phyloP scores from a whole-genome alignment of 2,113 vertebrate genomes.

The Plectropomus leopardus region DNA sequence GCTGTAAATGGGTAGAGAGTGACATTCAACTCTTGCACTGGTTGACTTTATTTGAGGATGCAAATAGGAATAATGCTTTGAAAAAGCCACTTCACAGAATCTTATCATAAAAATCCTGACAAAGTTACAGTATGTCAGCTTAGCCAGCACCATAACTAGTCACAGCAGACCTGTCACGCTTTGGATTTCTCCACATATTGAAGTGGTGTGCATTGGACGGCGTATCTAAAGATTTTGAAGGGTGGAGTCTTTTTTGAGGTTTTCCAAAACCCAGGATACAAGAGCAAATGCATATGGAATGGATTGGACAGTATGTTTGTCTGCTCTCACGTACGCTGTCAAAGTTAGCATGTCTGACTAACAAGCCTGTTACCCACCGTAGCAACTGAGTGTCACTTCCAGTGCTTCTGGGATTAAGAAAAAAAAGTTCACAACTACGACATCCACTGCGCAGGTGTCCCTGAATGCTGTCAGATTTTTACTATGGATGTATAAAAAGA shows the following conservation, averaged over 20 bases:
- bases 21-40: neutral
- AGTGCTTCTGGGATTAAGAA: neutral
- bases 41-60: neutral
- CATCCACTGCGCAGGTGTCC: neutral
- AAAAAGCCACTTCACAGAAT: conserved; percentile 17
- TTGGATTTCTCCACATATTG: neutral
- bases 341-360: neutral
- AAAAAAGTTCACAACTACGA: neutral
- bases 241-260: neutral
- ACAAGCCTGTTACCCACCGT: no score
- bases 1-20: neutral
- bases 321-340: neutral
- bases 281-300: neutral
- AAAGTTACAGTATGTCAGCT: conserved; percentile 1
- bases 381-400: neutral
- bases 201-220: neutral
- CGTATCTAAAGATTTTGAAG: neutral
- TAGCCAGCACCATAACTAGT: neutral
- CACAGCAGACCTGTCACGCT: neutral
- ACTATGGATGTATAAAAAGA: no score
- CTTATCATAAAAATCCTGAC: conserved; percentile 14
- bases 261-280: neutral
- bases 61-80: neutral
- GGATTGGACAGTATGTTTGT: neutral
- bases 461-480: neutral